These are phyloP conservation scores for Magallana gigas DNA, from an alignment of 1,140 invertebrate genomes.

Conservation along the genomic window DNA sequence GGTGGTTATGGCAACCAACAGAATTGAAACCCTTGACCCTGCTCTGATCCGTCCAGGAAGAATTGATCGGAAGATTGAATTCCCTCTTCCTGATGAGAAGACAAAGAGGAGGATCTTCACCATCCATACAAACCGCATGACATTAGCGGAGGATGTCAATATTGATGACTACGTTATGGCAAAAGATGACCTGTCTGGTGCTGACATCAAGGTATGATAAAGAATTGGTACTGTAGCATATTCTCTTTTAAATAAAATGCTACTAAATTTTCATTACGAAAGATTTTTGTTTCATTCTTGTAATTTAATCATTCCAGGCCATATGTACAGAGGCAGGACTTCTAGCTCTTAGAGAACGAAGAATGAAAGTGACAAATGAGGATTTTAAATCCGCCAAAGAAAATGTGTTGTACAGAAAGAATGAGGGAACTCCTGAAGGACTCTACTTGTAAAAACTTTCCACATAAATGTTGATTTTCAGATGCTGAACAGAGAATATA, in stretches of 20 bases:
- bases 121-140: conserved; percentile 99
- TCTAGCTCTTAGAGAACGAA: conserved; percentile 96
- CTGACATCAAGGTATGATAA: conserved; percentile 86
- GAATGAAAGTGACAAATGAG: conserved; percentile 99
- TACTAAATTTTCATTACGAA: not conserved
- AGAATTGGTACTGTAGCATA: no score
- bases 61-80: conserved; percentile 99
- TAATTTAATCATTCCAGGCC: conserved; percentile 84
- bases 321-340: conserved; percentile 99
- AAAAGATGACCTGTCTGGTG: conserved; percentile 99
- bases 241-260: no score
- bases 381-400: conserved; percentile 99
- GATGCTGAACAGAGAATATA: not conserved
- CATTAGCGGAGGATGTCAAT: conserved; percentile 97
- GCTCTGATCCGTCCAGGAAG: conserved; percentile 98
- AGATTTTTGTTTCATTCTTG: not conserved
- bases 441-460: conserved; percentile 90
- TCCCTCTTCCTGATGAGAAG: conserved; percentile 99
- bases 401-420: conserved; percentile 99
- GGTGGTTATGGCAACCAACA: conserved; percentile 99
- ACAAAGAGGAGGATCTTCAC: conserved; percentile 98
- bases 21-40: conserved; percentile 99
- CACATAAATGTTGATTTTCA: not conserved
- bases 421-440: conserved; percentile 99
- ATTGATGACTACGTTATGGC: conserved; percentile 99